Conservation (phyloP, 2,113 vertebrate genomes). For the Phalacrocorax aristotelis region DNA sequence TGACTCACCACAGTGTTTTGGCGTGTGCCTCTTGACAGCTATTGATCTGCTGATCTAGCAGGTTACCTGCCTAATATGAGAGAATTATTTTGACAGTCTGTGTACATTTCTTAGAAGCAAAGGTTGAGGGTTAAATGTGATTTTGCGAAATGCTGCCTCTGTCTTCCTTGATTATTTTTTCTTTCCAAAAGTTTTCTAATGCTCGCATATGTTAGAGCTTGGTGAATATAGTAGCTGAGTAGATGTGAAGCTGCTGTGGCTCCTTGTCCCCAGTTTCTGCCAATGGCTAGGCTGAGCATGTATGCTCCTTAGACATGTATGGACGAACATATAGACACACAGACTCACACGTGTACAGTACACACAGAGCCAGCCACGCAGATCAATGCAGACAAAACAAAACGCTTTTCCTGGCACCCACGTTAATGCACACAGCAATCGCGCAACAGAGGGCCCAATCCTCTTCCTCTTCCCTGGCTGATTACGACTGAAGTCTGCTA, state of each 20-base stretch:
- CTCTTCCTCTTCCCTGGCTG: not conserved
- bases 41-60: not conserved
- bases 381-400: not conserved
- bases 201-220: not conserved
- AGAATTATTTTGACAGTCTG: not conserved
- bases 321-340: not conserved
- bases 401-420: not conserved
- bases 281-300: not conserved
- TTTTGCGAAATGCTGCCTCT: not conserved
- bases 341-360: not conserved
- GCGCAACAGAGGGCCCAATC: fast-evolving
- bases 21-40: not conserved
- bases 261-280: not conserved
- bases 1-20: not conserved
- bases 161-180: not conserved
- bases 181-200: not conserved
- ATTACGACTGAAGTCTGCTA: not conserved
- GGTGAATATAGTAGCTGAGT: not conserved
- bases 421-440: not conserved
- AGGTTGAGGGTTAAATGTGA: not conserved
- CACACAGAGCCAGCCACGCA: not conserved
- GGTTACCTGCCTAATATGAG: not conserved
- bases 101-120: not conserved
- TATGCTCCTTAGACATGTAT: not conserved
- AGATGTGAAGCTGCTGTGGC: not conserved